A percentile compares a stretch with the other conserved stretches of the same genome.
phyloP scores from a whole-genome alignment of 2,797 vertebrate genomes.

The Nothura maculosa region DNA sequence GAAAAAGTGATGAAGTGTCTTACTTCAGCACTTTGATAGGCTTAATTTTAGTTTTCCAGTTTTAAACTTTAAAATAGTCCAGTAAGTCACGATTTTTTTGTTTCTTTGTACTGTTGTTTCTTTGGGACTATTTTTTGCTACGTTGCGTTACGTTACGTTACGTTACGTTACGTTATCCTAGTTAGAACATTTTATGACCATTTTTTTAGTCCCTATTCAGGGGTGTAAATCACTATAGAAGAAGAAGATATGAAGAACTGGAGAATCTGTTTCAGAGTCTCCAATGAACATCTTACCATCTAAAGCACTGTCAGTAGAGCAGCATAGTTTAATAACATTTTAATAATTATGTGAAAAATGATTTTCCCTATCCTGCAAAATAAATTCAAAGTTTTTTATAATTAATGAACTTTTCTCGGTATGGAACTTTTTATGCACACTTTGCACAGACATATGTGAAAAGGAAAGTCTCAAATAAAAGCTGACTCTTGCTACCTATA shows the following conservation, averaged over 20 bases:
- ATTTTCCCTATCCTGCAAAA: neutral
- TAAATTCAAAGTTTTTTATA: neutral
- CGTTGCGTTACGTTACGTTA: too few relatives aligned
- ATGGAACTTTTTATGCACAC: neutral
- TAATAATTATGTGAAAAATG: neutral
- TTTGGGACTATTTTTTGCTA: too few relatives aligned
- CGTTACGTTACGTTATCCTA: neutral
- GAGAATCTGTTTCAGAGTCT: neutral
- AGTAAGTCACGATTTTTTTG: neutral
- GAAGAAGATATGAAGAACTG: neutral
- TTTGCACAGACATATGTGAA: neutral
- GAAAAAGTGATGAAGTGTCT: neutral
- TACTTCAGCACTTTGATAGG: neutral
- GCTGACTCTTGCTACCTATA: neutral
- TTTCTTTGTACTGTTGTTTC: neutral
- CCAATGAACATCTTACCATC: neutral
- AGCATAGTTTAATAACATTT: neutral
- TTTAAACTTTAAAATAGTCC: neutral
- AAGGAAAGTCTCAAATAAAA: neutral
- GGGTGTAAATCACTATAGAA: neutral
- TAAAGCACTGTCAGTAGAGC: neutral
- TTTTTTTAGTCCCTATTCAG: neutral
- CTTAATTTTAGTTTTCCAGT: neutral
- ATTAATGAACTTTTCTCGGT: neutral
- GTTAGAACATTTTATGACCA: neutral